Evolutionary conservation across 2,888 invertebrate species (phyloP), one percentile per base, ranked within the genome.

Genomic region (Balanococcus diminutus): DNA sequence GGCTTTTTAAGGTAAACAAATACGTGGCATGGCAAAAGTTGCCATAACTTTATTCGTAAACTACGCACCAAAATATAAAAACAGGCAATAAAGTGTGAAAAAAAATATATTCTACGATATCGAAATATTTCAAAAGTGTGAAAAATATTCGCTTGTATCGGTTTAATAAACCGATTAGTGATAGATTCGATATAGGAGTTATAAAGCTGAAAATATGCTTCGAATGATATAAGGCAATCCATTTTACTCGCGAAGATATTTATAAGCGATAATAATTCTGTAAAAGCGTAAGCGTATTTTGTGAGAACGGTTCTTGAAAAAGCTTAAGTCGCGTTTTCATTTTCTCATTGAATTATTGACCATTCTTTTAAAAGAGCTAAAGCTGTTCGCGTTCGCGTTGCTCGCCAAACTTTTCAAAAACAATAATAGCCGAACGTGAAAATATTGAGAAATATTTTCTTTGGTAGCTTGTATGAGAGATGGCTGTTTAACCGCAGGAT

Each of bases 361-460:
- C 61, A 25, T 61, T 61, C 61, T 61, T 61, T 61, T 6, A 19
- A 61, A 61, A 61, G 6, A 22, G 61, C 22, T 61, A 25, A 25
- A 25, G 25, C 61, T n/a, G n/a, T 61, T 61, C 25, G 46, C 46
- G 8, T 36, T 36, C 36, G 14, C 46, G 46, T 46, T 46, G 46
- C 61, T 22, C 25, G 61, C 61, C 61, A 61, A 61, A 61, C 61
- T 61, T 61, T 61, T 61, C 61, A 61, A 61, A 61, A 61, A 61
- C 61, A 61, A 61, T 61, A 61, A 61, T 25, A 61, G 25, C 25
- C 61, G 61, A 61, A 61, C 61, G 61, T 61, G 61, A 61, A 61
- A 61, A 61, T 61, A 61, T 61, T 61, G 61, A 61, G 61, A 61
- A 61, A 61, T 61, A 61, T 61, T 61, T 61, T 61, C 61, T 22